Base-by-base conservation (phyloP, 2,113 vertebrate species). In the Scalopus aquaticus region DNA sequence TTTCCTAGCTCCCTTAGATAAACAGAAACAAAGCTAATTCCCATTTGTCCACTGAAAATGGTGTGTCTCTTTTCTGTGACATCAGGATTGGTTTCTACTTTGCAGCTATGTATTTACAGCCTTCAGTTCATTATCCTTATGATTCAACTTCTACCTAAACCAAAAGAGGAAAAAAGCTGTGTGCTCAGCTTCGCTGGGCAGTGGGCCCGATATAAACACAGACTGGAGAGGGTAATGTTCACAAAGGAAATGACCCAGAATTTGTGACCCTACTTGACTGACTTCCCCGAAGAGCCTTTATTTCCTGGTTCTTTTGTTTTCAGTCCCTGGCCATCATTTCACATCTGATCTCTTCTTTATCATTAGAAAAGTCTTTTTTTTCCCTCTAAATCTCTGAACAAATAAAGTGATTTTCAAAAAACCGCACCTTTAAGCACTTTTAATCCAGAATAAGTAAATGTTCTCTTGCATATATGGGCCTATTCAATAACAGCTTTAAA, bases 401-500 rank as follows among this genome's bases (percentile, higher is more conserved):
- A 90, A 77, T 78, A 80, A 44, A 70, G 7, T 46, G 10, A 62
- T 82, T 73, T 82, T 10, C 28, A 95, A 35, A 35, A 86, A 91
- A 72, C 32, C 77, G 30, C 49, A 65, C 85, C 26, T 92, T 70
- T 90, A 90, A 81, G 30, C 49, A 65, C 85, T 30, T 92, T 70
- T 90, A 90, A 90, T 62, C 28, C 60, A 89, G 26, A 86, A 13
- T 9, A 88, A 90, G 76, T 51, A 79, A 70, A 72, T 20, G 22
- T 20, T 77, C 19, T 39, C 91, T 91, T 85, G 44, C 46, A 37
- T 44, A 72, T 60, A 67, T 0, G 39, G 86, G 58, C 2, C 6
- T 94, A 80, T 54, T 82, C 37, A 85, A 88, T 20, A 76, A 65
- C n/a, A 94, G 64, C 90, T 54, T 72, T 16, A 37, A 39, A 93